These are phyloP conservation scores for Strigamia crassipes DNA, from an alignment of 2,888 invertebrate genomes.

Conservation along the genomic window DNA sequence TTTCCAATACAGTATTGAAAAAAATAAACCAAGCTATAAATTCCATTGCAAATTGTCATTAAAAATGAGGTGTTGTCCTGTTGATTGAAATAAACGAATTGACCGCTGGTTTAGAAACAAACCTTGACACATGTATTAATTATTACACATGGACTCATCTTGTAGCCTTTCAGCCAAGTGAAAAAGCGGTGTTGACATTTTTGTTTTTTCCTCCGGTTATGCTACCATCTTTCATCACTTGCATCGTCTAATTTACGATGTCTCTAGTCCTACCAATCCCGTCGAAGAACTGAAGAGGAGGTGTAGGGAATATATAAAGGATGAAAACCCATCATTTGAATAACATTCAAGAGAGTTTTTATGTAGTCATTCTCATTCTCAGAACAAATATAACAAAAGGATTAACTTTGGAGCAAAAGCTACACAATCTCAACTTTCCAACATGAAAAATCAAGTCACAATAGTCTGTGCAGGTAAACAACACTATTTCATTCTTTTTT, in stretches of 20 bases:
- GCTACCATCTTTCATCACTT: slow-evolving; percentile 7
- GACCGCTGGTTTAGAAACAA: background rate
- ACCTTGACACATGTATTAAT: background rate
- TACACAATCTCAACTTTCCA: background rate
- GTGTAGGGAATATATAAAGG: background rate
- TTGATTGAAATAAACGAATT: background rate
- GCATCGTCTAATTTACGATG: background rate
- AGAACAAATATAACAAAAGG: background rate
- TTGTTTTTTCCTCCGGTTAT: slow-evolving; percentile 1
- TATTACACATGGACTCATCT: background rate
- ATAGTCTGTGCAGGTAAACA: slow-evolving; percentile 1
- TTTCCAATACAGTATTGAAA: too few relatives aligned
- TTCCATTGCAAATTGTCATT: background rate
- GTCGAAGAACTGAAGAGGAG: background rate
- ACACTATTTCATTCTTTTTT: background rate
- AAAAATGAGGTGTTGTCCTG: background rate
- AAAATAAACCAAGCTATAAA: too few relatives aligned
- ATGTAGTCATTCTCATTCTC: background rate
- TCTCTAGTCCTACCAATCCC: background rate
- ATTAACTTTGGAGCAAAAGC: background rate
- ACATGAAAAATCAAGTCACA: background rate
- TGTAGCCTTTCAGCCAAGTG: background rate
- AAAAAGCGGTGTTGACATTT: slow-evolving; percentile 2
- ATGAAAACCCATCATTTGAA: slow-evolving; percentile 28
- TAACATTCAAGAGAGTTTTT: background rate